Conservation (phyloP, 2,797 vertebrate species). For the Halcyon badia region DNA sequence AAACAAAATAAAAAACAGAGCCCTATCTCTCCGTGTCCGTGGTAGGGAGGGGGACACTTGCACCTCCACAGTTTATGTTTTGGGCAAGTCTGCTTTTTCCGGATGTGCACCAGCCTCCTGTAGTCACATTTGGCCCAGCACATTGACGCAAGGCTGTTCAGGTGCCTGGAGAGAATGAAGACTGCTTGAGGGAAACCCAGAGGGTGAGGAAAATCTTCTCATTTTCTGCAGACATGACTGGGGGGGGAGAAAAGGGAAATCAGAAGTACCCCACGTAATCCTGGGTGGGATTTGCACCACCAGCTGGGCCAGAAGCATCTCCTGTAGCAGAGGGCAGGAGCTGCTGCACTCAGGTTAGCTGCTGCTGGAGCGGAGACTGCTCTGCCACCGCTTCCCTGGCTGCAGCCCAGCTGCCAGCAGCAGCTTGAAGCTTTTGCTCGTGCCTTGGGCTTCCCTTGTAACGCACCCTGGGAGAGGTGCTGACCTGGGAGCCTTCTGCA, state of each 20-base stretch:
- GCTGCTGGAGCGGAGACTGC: neutral
- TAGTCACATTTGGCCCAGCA: rapidly evolving
- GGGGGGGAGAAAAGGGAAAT: rapidly evolving
- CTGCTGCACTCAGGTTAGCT: neutral
- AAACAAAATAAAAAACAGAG: rapidly evolving
- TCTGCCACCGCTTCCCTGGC: neutral
- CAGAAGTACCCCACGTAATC: neutral
- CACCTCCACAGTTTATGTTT: neutral
- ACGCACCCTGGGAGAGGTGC: rapidly evolving
- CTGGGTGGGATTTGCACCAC: neutral
- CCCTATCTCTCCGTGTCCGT: rapidly evolving
- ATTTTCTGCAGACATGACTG: neutral
- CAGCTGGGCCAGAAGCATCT: neutral
- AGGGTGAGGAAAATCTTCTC: neutral
- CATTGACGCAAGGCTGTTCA: rapidly evolving
- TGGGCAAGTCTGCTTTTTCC: neutral
- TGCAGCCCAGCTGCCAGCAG: neutral
- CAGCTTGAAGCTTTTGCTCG: neutral
- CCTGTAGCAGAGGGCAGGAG: neutral
- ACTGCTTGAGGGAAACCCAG: neutral
- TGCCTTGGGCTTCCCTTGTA: neutral
- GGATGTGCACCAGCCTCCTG: rapidly evolving
- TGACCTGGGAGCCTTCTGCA: neutral
- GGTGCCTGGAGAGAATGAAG: neutral
- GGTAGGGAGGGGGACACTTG: rapidly evolving